phyloP scores from a whole-genome alignment of 2,888 invertebrate species.

The Mellilla xanthometata region DNA sequence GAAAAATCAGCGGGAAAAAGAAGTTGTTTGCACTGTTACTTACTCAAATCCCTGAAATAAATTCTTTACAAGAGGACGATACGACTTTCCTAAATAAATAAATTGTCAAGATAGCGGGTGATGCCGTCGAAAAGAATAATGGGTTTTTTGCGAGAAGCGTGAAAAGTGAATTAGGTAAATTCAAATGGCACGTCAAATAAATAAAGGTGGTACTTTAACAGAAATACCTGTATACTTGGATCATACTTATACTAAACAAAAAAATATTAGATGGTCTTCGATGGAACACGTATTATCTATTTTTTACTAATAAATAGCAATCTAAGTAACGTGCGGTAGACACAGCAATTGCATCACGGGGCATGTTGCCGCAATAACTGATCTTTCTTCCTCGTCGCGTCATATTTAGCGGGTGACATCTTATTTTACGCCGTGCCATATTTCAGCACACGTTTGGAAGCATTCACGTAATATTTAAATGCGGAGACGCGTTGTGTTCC shows the following conservation, averaged over 20 bases:
- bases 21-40: conserved; percentile 56
- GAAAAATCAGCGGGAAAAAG: conserved; percentile 60
- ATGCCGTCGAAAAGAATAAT: conserved; percentile 19
- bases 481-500: conserved; percentile 15
- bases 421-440: conserved; percentile 58
- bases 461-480: conserved; percentile 24
- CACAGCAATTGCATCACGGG: conserved; percentile 51
- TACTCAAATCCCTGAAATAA: conserved; percentile 56
- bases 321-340: no score
- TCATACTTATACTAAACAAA: no score
- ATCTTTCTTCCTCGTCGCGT: conserved; percentile 50
- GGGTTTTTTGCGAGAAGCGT: conserved; percentile 13
- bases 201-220: conserved; percentile 8
- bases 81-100: conserved; percentile 44
- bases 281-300: no score
- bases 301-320: no score
- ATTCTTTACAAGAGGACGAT: conserved; percentile 44
- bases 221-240: not conserved
- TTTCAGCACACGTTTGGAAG: conserved; percentile 43
- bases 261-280: no score
- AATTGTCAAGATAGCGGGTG: conserved; percentile 17
- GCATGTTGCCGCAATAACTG: conserved; percentile 55
- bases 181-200: conserved; percentile 13
- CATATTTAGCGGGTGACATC: conserved; percentile 63
- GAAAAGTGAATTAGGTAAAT: conserved; percentile 16